A percentile compares a stretch with the other conserved stretches of the same genome.
phyloP scores from a whole-genome alignment of 2,888 invertebrate species.

The Tridacna crocea region DNA sequence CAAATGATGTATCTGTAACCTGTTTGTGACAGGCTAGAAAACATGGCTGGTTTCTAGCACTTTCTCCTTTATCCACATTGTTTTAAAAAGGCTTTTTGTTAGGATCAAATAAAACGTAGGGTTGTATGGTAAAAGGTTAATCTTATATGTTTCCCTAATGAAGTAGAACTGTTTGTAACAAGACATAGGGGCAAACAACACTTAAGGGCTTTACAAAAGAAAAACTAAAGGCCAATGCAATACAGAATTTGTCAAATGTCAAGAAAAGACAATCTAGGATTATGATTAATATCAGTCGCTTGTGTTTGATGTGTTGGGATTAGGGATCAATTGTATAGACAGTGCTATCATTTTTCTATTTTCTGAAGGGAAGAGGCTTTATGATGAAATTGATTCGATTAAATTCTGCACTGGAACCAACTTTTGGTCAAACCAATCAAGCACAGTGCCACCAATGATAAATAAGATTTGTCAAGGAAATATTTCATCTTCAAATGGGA shows the following conservation, averaged over 20 bases:
- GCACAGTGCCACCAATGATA: slow-evolving; percentile 20
- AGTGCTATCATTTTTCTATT: slow-evolving; percentile 50
- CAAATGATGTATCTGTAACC: no score
- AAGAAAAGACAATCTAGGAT: slow-evolving; percentile 36
- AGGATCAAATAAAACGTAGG: no score
- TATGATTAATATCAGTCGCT: slow-evolving; percentile 49
- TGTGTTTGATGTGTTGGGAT: slow-evolving; percentile 36
- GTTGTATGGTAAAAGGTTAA: no score
- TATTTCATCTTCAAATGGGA: slow-evolving; percentile 15
- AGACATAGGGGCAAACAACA: no score
- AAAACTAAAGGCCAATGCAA: no score
- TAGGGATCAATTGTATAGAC: slow-evolving; percentile 46
- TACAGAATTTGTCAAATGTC: slow-evolving; percentile 25
- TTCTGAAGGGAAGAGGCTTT: slow-evolving; percentile 18
- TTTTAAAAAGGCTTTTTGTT: not conserved
- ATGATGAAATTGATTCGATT: slow-evolving; percentile 24
- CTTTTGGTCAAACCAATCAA: slow-evolving; percentile 26
- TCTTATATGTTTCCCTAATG: no score
- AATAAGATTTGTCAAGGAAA: not conserved
- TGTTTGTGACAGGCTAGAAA: no score
- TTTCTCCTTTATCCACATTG: slow-evolving; percentile 2
- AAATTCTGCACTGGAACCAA: slow-evolving; percentile 20
- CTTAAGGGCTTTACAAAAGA: no score
- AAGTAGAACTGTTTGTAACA: no score
- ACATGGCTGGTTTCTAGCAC: not conserved